Evolutionary conservation across 2,113 vertebrate species (phyloP).

Genomic region (Jacana jacana): DNA sequence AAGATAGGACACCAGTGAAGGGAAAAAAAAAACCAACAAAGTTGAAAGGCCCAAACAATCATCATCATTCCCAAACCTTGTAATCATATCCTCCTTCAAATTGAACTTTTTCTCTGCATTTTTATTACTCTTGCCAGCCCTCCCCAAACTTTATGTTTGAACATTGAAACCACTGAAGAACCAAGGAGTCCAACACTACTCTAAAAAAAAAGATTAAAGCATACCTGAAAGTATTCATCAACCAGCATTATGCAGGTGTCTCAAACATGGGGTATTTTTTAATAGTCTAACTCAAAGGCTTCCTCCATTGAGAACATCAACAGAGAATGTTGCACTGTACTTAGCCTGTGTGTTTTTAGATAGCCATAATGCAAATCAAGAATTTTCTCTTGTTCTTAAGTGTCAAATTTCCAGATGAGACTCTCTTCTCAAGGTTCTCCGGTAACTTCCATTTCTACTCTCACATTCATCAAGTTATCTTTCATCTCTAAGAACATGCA

Average conservation of each 20-base stretch:
- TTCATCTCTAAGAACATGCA: not conserved
- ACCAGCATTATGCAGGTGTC: not conserved
- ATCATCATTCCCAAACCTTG: not conserved
- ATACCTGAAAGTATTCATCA: not conserved
- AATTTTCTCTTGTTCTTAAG: not conserved
- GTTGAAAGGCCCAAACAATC: not conserved
- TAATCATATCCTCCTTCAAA: not conserved
- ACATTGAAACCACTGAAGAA: not conserved
- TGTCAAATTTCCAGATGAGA: not conserved
- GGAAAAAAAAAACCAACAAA: not conserved
- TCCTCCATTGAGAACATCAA: not conserved
- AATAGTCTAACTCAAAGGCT: not conserved
- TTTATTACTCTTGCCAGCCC: not conserved
- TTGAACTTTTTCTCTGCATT: not conserved
- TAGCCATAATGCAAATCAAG: not conserved
- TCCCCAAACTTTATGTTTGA: not conserved
- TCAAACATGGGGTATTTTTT: not conserved
- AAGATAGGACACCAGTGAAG: rapidly evolving
- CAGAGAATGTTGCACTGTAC: not conserved
- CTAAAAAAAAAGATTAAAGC: not conserved
- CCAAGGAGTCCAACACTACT: not conserved
- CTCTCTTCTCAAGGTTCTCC: not conserved
- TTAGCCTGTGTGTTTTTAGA: not conserved
- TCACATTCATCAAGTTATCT: not conserved
- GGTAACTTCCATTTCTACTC: not conserved